Evolutionary conservation across 2,797 vertebrate genomes (phyloP), one percentile per base, ranked within the genome.

Genomic region (Holocentrus rufus): DNA sequence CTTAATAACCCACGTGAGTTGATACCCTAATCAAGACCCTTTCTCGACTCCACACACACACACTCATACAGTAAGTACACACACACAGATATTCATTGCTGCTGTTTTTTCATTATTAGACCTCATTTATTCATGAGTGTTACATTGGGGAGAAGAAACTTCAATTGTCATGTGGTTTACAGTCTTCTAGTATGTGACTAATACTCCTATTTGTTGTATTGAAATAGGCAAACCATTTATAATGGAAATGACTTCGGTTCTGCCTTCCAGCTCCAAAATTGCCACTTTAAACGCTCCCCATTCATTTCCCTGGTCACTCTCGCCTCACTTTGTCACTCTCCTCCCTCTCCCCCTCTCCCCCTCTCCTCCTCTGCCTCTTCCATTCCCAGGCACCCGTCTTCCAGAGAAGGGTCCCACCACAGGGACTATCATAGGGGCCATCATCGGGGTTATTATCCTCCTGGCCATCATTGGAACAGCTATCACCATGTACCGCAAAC

Each of bases 381-480:
- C 1, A 34, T 8, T 71, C 9, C 14, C 80, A 94, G 94, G 9
- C 1, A 86, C 58, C 15, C 69, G 77, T 30, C 80, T 89, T 31
- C 82, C 88, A 15, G 68, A 27, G 62, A 88, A 81, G 11, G 92
- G 91, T 2, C 0, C 88, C 0, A 62, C 89, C 1, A 92, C 93
- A 7, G 91, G 91, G 73, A 82, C 15, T 56, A 92, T 95, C 76
- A 92, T 94, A 11, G 94, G 93, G 27, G 89, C 34, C 39, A 88
- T 95, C 72, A 92, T 94, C 2, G 93, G 86, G 17, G 88, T 88
- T 64, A 82, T 95, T 52, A 1, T 95, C 6, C 13, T 94, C 14
- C 0, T 94, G 25, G 91, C 92, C 68, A 81, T 94, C 82, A 90
- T 94, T 27, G 88, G 80, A 79, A 89, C 91, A 0, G 87, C 56